phyloP scores from a whole-genome alignment of 1,140 invertebrate species.

The Camponotus floridanus region DNA sequence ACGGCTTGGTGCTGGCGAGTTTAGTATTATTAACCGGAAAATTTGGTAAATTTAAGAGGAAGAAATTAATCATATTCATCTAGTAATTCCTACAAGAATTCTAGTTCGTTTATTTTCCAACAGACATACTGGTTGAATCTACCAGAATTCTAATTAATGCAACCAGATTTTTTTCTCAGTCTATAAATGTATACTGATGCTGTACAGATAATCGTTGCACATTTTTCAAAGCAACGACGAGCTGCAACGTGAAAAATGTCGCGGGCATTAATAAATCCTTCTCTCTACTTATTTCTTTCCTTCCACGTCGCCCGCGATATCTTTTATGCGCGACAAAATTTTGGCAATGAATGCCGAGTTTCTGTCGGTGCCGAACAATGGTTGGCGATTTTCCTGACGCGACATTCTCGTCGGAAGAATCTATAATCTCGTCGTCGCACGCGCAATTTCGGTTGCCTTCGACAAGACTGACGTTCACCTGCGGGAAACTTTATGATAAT shows the following conservation, averaged over 20 bases:
- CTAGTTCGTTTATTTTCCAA: no score
- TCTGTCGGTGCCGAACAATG: constrained; percentile 48
- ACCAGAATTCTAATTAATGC: no score
- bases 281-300: constrained; percentile 9
- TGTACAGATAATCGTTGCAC: background rate
- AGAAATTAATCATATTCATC: no score
- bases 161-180: no score
- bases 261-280: background rate
- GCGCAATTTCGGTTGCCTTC: constrained; percentile 26
- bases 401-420: constrained; percentile 43
- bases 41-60: no score
- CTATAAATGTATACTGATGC: background rate
- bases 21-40: no score
- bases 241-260: background rate
- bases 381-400: constrained; percentile 48
- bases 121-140: no score
- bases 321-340: constrained; percentile 31
- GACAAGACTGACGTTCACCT: background rate
- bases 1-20: no score
- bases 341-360: constrained; percentile 51
- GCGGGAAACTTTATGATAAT: constrained; percentile 50
- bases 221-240: background rate
- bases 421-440: constrained; percentile 43
- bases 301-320: background rate
- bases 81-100: no score